These are phyloP conservation scores for Macrochelys suwanniensis DNA, from an alignment of 2,797 vertebrate species.

Conservation along the genomic window DNA sequence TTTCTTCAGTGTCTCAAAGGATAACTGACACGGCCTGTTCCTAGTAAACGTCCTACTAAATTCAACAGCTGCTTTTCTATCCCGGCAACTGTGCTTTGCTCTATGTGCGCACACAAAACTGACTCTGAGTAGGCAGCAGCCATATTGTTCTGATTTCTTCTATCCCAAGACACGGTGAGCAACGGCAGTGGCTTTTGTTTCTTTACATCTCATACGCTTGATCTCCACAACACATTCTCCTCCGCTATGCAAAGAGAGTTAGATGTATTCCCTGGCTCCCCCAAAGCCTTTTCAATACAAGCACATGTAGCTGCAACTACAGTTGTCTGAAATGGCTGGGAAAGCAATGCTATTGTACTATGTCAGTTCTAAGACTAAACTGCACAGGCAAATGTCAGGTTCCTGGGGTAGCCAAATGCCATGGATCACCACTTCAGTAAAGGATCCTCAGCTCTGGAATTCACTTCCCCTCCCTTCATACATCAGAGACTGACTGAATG, in stretches of 20 bases:
- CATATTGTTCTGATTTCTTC: not conserved
- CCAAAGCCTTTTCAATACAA: conserved; percentile 9
- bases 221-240: conserved; percentile 38
- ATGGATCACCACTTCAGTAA: not conserved
- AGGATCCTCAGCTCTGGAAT: not conserved
- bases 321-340: conserved; percentile 29
- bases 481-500: not conserved
- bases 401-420: not conserved
- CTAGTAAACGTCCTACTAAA: conserved; percentile 31
- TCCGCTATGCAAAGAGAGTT: not conserved
- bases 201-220: conserved; percentile 11
- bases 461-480: not conserved
- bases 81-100: conserved; percentile 53
- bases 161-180: conserved; percentile 27
- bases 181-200: conserved; percentile 61
- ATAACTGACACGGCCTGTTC: not conserved
- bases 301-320: not conserved
- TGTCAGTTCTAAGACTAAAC: not conserved
- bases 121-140: conserved; percentile 28
- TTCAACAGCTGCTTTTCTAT: conserved; percentile 58
- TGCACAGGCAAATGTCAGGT: not conserved
- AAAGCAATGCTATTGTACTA: not conserved
- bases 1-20: conserved; percentile 39
- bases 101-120: conserved; percentile 51
- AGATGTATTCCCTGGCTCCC: conserved; percentile 34